Evolutionary conservation across 2,797 vertebrate species (phyloP).

Genomic region (Hydrophis major): DNA sequence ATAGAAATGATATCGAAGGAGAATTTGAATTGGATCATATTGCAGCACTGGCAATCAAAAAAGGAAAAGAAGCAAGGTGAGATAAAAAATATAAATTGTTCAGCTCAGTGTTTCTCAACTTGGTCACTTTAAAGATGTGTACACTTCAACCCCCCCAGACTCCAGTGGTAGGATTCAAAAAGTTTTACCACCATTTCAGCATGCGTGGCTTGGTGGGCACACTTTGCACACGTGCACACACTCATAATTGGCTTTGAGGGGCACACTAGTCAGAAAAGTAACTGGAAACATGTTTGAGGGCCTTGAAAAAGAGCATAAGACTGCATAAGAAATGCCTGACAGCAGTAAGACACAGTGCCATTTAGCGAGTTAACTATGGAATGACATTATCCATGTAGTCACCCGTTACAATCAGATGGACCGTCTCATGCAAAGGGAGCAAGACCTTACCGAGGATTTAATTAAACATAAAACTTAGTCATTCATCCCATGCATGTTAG

Average conservation of each 20-base stretch:
- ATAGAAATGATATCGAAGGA: neutral
- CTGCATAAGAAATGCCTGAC: neutral
- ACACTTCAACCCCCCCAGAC: neutral
- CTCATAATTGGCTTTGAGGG: neutral
- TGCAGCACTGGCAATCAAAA: neutral
- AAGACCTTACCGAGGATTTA: neutral
- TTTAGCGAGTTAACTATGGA: neutral
- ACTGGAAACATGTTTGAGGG: neutral
- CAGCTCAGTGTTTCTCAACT: neutral
- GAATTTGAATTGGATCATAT: neutral
- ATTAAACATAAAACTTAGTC: neutral
- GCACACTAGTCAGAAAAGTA: neutral
- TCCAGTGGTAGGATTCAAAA: too few relatives aligned
- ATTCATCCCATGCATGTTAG: neutral
- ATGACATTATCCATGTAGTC: neutral
- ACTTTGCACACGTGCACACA: too few relatives aligned
- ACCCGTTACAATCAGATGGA: neutral
- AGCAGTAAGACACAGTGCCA: neutral
- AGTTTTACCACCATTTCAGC: too few relatives aligned
- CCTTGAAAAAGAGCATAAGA: neutral
- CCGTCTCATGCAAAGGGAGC: neutral
- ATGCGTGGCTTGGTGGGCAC: too few relatives aligned
- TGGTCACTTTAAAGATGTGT: neutral
- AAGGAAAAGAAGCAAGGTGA: neutral
- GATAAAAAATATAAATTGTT: neutral